Base-by-base conservation (phyloP, 2,797 vertebrate species). In the Oryzias dopingdopingensis region DNA sequence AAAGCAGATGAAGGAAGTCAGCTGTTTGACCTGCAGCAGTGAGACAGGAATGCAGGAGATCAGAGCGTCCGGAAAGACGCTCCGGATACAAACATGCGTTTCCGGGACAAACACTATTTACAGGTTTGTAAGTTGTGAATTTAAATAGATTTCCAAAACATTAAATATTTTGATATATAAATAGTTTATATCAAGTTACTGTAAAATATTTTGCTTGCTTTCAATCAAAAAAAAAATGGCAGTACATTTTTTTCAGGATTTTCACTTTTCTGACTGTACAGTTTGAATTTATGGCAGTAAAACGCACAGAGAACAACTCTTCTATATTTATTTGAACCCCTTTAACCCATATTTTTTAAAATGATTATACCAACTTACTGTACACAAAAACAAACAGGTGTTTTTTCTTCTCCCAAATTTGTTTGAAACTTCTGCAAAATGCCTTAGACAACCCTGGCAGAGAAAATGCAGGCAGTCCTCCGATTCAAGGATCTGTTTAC, bases 121-220 rank as follows among this genome's bases (percentile, higher is more conserved):
- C 85, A 88, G 52, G 26, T 67, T 53, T 40, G 63, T 55, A 52
- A 41, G 63, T 60, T 81, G 87, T 47, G 63, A 59, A 72, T 62
- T 79, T 76, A 75, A 80, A 83, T 82, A 81, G 53, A 70, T 65
- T 52, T 68, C 68, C 70, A 77, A 69, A 63, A 59, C 65, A 71
- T 84, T 80, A 75, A 81, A 82, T 79, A 80, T 51, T 52, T 58
- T 56, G 29, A 50, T 51, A 68, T 73, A 84, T 88, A 86, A 82
- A 87, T 84, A 87, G 52, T 65, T 53, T 57, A 73, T 69, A 70
- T 72, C 56, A 71, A 22, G 52, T 74, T 50, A 52, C 46, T 47
- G 48, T 49, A 53, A 80, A 76, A 65, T 48, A 59, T n/a, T 17
- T 32, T 42, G 23, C 41, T 23, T 16, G 42, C 56, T 61, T 20